Evolutionary conservation across 2,888 invertebrate species (phyloP), one percentile per base, ranked within the genome.

Genomic region (Nebria brevicollis): DNA sequence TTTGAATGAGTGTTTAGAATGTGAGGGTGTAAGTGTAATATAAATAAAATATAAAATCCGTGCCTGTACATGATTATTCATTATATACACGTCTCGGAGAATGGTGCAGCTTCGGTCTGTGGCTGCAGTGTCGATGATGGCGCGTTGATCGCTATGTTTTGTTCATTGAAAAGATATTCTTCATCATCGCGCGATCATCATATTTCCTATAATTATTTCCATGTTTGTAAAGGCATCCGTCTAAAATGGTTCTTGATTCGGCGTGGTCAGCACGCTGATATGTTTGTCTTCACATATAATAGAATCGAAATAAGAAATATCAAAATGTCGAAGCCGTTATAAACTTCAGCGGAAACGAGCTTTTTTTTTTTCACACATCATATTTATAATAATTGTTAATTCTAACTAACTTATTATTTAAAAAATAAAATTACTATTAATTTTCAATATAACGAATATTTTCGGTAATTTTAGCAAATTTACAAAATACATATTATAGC

Each of bases 131-230:
- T 34, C 77, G 41, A 41, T 43, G 42, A 15, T 70, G 20, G 20
- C n/a, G 20, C 66, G 66, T 11, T 66, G 66, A 66, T 43, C n/a
- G 75, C 64, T 75, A 15, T 68, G 68, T 68, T 68, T 68, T 68
- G 68, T 68, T 68, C 68, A 68, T 68, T 68, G 68, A 68, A 77
- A 77, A 43, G 77, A 77, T 70, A 42, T 68, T 43, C 77, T 54
- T 70, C 77, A 77, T 43, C 43, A 43, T 43, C 43, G 43, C 43
- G 43, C 6, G 43, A 43, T 43, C 43, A 43, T 77, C 77, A 72
- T 77, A 77, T 77, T 77, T 77, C 72, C 77, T 77, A 77, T 77
- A 72, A 77, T 77, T 77, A 77, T 77, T 77, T 77, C 77, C 77
- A 77, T 77, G 77, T 77, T 77, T 77, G 77, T 77, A 77, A 77